These are phyloP conservation scores for Ochotona princeps DNA, from an alignment of 2,113 vertebrate genomes.

Conservation along the genomic window DNA sequence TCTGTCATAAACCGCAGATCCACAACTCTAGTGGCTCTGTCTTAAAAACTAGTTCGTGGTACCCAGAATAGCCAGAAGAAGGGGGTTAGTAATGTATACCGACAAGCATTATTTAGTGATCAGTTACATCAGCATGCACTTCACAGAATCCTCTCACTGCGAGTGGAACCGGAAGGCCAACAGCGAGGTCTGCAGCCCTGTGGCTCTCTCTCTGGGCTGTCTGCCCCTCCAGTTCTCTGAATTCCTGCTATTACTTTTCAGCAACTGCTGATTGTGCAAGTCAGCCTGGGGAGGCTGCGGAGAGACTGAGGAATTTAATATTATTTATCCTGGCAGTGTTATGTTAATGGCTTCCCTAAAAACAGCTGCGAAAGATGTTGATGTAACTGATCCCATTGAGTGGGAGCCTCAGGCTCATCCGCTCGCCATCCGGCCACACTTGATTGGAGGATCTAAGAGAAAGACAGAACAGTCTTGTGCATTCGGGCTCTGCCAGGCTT, in stretches of 20 bases:
- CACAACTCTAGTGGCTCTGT: slow-evolving; percentile 35
- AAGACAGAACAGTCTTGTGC: slow-evolving; percentile 85
- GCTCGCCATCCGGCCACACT: slow-evolving; percentile 78
- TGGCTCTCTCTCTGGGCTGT: background rate
- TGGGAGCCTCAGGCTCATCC: slow-evolving; percentile 80
- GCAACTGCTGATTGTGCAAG: slow-evolving; percentile 1
- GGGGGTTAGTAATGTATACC: slow-evolving; percentile 84
- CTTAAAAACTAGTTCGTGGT: slow-evolving; percentile 76
- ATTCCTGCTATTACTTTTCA: slow-evolving; percentile 22
- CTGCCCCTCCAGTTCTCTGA: background rate
- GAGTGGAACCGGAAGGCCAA: background rate
- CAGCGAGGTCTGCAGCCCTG: background rate
- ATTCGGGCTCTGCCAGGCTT: slow-evolving; percentile 70
- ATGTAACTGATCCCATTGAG: slow-evolving; percentile 84
- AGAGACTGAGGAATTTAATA: background rate
- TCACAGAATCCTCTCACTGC: background rate
- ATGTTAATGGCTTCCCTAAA: slow-evolving; percentile 49
- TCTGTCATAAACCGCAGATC: slow-evolving; percentile 1
- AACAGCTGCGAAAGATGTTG: slow-evolving; percentile 59
- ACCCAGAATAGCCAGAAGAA: slow-evolving; percentile 82
- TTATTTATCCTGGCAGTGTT: slow-evolving; percentile 36
- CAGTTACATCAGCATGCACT: slow-evolving; percentile 76
- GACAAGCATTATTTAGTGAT: slow-evolving; percentile 85
- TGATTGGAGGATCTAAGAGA: slow-evolving; percentile 86
- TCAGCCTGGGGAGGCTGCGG: background rate